Evolutionary conservation across 2,113 vertebrate species (phyloP), one percentile per base, ranked within the genome.

Genomic region (Urocolius indicus): DNA sequence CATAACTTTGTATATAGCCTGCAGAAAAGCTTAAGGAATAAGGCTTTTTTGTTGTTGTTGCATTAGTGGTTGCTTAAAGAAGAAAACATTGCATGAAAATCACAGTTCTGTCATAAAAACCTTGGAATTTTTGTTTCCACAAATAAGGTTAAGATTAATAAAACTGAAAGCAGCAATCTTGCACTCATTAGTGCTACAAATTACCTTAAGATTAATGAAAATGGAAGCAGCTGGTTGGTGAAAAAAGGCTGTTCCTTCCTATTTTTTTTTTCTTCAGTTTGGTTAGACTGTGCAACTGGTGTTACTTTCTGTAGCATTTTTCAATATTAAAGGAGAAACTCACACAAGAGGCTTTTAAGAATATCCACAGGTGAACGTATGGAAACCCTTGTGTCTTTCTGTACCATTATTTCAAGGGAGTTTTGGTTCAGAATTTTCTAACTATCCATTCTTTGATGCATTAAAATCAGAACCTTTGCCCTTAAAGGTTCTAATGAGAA

Each of bases 281-380:
- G 41, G 34, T 83, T 29, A 43, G 59, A 4, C 62, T 87, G 62
- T 1, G 2, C 68, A 62, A 79, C 71, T 77, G 46, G n/a, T 57
- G 67, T 29, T 52, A 74, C 59, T 89, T 80, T 92, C 29, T 66
- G 52, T 57, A 77, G 54, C 68, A 23, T 84, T 80, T 91, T 93
- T 80, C 68, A 85, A 2, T 62, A 74, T 72, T 73, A 92, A 87
- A 79, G 87, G 55, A 91, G 81, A 87, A 91, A 55, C 13, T 75
- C 34, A 14, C 7, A 62, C 62, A 62, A 94, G 76, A 87, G 51
- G 34, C 87, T 93, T 90, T 93, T 76, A 91, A 84, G 86, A 87
- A 55, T 72, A 92, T 69, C 69, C 62, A 62, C 45, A 93, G 84
- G 77, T 89, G 77, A 91, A 62, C 67, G 91, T 87, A 74, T 7